Conservation (phyloP, 2,888 invertebrate species). For the Drosophila eohydei region DNA sequence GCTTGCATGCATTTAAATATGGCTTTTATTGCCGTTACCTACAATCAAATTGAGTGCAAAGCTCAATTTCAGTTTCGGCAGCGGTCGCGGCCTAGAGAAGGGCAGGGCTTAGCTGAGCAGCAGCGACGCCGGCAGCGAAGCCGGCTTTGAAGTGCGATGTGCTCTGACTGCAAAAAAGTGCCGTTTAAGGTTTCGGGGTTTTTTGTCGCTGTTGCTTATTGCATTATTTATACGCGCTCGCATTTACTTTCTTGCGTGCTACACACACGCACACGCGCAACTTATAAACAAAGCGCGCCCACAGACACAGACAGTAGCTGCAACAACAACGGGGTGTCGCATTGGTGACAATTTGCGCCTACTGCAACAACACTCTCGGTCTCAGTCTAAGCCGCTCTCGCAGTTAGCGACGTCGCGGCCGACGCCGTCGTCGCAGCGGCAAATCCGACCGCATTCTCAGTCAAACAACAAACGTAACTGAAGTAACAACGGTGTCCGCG, state of each 20-base stretch:
- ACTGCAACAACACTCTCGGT: slow-evolving; percentile 64
- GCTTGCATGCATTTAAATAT: slow-evolving; percentile 12
- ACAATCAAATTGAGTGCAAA: slow-evolving; percentile 72
- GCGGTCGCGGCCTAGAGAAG: slow-evolving; percentile 55
- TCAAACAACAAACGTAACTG: slow-evolving; percentile 77
- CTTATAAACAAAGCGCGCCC: slow-evolving; percentile 60
- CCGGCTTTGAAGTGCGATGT: slow-evolving; percentile 62
- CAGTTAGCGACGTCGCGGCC: slow-evolving; percentile 38
- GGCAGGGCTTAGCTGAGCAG: slow-evolving; percentile 25
- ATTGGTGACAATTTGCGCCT: slow-evolving; percentile 69
- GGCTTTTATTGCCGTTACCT: slow-evolving; percentile 22
- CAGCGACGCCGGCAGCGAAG: slow-evolving; percentile 26
- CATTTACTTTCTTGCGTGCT: slow-evolving; percentile 47
- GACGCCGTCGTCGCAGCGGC: slow-evolving; percentile 35
- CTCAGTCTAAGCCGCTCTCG: slow-evolving; percentile 48
- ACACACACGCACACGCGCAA: slow-evolving; percentile 42
- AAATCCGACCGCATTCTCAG: slow-evolving; percentile 69
- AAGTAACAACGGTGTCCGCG: slow-evolving; percentile 71
- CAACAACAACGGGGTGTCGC: slow-evolving; percentile 34
- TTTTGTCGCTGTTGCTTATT: slow-evolving; percentile 60
- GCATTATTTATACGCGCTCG: slow-evolving; percentile 71
- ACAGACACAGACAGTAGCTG: slow-evolving; percentile 32
- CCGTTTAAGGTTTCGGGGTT: slow-evolving; percentile 70
- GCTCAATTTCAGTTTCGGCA: slow-evolving; percentile 60
- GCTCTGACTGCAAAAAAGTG: slow-evolving; percentile 78